Conservation (phyloP, 2,113 vertebrate genomes). For the Protobothrops mucrosquamatus region DNA sequence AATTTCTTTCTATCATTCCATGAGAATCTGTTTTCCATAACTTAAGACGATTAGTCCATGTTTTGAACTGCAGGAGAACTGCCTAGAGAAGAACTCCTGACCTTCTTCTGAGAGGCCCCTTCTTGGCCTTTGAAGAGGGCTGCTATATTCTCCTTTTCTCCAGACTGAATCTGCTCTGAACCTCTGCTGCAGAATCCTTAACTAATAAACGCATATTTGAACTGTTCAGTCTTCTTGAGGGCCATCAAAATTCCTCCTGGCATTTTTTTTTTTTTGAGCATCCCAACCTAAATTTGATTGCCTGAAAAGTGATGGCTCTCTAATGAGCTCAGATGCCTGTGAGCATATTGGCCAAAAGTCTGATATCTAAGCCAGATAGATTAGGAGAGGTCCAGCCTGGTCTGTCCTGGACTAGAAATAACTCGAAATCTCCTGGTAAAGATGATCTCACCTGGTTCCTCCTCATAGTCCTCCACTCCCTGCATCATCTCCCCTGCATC, state of each 20-base stretch:
- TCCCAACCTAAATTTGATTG: not conserved
- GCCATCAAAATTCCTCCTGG: not conserved
- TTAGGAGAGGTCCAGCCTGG: not conserved
- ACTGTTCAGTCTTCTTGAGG: not conserved
- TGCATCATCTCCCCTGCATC: constrained; percentile 72
- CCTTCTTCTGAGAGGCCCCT: not conserved
- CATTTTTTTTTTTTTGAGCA: not conserved
- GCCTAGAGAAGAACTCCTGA: not conserved
- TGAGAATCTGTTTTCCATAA: not conserved
- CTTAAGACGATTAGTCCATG: not conserved
- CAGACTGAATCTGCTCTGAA: not conserved
- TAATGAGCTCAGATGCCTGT: not conserved
- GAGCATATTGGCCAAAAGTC: not conserved
- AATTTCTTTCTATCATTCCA: not conserved
- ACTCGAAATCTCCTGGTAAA: not conserved
- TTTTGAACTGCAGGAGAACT: not conserved
- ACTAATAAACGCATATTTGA: not conserved
- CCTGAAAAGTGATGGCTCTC: not conserved
- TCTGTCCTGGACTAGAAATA: not conserved
- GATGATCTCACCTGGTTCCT: constrained; percentile 63
- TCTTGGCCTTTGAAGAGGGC: not conserved
- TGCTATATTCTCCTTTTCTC: not conserved
- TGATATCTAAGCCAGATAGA: not conserved
- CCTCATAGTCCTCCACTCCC: constrained; percentile 40
- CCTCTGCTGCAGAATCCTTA: not conserved